These are phyloP conservation scores for Lophius americanus DNA, from an alignment of 2,797 vertebrate species.

Conservation along the genomic window DNA sequence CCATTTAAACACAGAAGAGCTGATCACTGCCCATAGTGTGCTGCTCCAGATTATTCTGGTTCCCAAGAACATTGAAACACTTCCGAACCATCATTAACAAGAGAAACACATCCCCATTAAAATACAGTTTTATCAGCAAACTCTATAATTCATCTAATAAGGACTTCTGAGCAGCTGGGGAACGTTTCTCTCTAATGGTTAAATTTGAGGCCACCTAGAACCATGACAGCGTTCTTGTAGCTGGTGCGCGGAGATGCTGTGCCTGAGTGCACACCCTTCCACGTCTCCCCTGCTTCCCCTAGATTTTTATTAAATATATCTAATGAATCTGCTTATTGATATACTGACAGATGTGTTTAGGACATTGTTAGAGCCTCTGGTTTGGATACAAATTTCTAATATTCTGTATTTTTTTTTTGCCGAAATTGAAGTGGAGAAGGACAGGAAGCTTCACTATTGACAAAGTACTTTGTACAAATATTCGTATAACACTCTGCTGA, in stretches of 20 bases:
- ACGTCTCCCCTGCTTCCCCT: neutral
- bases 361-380: constrained; percentile 1
- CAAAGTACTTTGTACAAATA: constrained; percentile 70
- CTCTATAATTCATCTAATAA: neutral
- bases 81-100: neutral
- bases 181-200: no score
- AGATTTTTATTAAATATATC: no score
- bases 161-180: no score
- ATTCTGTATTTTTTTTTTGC: constrained; percentile 35
- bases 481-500: constrained; percentile 67
- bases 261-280: neutral
- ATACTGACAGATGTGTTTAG: neutral
- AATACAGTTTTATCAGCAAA: neutral
- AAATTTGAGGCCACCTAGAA: no score
- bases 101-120: neutral
- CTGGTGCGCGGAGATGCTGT: neutral
- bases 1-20: constrained; percentile 40
- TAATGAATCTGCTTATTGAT: neutral
- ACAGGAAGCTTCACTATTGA: constrained; percentile 70
- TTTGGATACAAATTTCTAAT: constrained; percentile 20
- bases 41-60: constrained; percentile 10
- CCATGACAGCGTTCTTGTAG: neutral
- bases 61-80: constrained; percentile 17
- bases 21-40: constrained; percentile 7
- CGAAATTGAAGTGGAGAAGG: constrained; percentile 46